Percentiles rank a stretch among this genome's conserved stretches.
phyloP scores from a whole-genome alignment of 1,140 invertebrate genomes.

The Chelonus insularis region DNA sequence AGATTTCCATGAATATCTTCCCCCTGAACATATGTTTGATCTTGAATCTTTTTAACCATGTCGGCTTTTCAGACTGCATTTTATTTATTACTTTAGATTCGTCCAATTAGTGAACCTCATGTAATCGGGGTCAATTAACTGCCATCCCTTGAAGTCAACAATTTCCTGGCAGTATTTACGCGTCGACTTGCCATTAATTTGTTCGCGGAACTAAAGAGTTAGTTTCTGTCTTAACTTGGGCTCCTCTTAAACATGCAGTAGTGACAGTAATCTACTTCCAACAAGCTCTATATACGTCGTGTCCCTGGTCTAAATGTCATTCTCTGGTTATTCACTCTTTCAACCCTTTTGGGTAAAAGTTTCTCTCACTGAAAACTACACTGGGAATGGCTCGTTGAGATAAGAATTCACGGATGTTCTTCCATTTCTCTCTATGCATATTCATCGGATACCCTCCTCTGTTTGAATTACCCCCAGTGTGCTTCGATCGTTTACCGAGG shows the following conservation, averaged over 20 bases:
- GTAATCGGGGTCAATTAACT: constrained; percentile 33
- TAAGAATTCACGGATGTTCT: constrained; percentile 18
- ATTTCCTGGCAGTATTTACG: too few species aligned
- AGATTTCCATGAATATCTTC: too few species aligned
- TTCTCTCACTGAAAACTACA: not conserved
- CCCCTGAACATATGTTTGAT: not conserved
- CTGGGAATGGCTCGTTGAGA: constrained; percentile 15
- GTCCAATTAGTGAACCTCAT: constrained; percentile 26
- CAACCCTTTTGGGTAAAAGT: constrained; percentile 6
- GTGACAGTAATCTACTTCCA: not conserved
- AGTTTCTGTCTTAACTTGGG: too few species aligned
- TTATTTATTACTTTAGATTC: constrained; percentile 16
- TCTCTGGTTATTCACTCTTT: not conserved
- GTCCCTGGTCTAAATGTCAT: not conserved
- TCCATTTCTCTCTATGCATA: constrained; percentile 18
- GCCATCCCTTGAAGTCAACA: constrained; percentile 4
- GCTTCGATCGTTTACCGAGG: constrained; percentile 23
- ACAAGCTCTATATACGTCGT: not conserved
- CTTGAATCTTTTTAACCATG: not conserved
- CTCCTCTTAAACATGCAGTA: too few species aligned
- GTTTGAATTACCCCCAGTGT: constrained; percentile 11
- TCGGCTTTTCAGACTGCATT: not conserved
- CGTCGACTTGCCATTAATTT: constrained; percentile 1
- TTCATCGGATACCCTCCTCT: constrained; percentile 12
- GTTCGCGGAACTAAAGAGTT: too few species aligned